Evolutionary conservation across 2,888 invertebrate species (phyloP).

Genomic region (Drosophila emarginata): DNA sequence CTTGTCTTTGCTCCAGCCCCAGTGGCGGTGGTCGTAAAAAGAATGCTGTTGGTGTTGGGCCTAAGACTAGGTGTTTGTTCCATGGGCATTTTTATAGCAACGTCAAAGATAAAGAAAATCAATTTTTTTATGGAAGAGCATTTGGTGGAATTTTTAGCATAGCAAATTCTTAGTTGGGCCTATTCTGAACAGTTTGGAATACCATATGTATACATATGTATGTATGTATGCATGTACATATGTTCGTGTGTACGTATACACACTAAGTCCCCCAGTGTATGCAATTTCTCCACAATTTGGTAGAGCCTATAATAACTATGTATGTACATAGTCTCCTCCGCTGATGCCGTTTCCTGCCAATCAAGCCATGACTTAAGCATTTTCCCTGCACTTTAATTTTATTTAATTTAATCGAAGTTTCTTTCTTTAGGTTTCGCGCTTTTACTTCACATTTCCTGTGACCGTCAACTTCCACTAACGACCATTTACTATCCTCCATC

Average conservation of each 20-base stretch:
- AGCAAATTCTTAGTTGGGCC: background rate
- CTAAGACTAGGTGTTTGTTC: conserved; percentile 37
- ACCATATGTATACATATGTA: background rate
- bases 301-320: conserved; percentile 5
- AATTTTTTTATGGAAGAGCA: conserved; percentile 48
- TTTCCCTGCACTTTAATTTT: conserved; percentile 43
- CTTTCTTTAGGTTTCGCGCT: conserved; percentile 58
- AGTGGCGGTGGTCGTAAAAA: background rate
- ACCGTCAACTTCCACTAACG: background rate
- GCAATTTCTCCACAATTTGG: conserved; percentile 26
- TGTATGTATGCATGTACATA: conserved; percentile 1
- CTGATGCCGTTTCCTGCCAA: conserved; percentile 67
- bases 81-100: conserved; percentile 69
- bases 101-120: conserved; percentile 62
- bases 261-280: background rate
- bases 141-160: background rate
- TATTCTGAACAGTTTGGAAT: background rate
- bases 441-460: conserved; percentile 62
- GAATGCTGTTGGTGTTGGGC: conserved; percentile 17
- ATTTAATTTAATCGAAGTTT: conserved; percentile 31
- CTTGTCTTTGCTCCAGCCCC: background rate
- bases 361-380: conserved; percentile 64
- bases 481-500: background rate
- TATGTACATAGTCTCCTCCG: conserved; percentile 1
- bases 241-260: too few relatives aligned